Evolutionary conservation across 2,888 invertebrate species (phyloP), one percentile per base, ranked within the genome.

Genomic region (Drosophila mercatorum): DNA sequence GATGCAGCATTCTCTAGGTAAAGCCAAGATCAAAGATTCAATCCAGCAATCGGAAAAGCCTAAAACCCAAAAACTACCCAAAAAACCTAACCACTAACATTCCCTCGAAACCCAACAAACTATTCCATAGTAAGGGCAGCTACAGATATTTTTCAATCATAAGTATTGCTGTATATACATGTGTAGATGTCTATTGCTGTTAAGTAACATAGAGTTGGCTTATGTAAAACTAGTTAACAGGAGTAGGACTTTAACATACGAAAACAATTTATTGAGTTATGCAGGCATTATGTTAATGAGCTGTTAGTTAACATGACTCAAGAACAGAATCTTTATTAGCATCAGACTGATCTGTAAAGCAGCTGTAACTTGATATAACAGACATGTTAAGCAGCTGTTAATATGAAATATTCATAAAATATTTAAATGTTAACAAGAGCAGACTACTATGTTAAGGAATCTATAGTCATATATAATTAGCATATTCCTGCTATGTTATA

Each of bases 1-100:
- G 92, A 92, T 84, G 89, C 88, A 67, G 78, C 75, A 59, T 59
- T 60, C 61, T 76, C 81, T 92, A 92, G 92, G 92, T 92, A 92
- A 92, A 63, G 38, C 36, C 31, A 46, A 59, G 7, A 14, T 4
- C 49, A 36, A 26, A 44, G 68, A 36, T 17, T 22, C n/a, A 43
- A 51, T 41, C 43, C 17, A 43, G 43, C 26, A 56, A 58, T 17
- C 52, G 36, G 49, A 40, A 10, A 38, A 8, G 55, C 6, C 31
- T 28, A 34, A 34, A 10, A 34, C 0, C 31, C 31, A 34, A 34
- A 7, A 34, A 22, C 34, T 7, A 8, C 26, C 38, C 6, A 12
- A 34, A 34, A 34, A 36, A 17, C 51, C 51, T 28, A 51, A 34
- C 36, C 36, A 36, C 17, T 36, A 51, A 51, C 46, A 44, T 22